Evolutionary conservation across 2,113 vertebrate genomes (phyloP), one percentile per base, ranked within the genome.

Genomic region (Rhinoptilus africanus): DNA sequence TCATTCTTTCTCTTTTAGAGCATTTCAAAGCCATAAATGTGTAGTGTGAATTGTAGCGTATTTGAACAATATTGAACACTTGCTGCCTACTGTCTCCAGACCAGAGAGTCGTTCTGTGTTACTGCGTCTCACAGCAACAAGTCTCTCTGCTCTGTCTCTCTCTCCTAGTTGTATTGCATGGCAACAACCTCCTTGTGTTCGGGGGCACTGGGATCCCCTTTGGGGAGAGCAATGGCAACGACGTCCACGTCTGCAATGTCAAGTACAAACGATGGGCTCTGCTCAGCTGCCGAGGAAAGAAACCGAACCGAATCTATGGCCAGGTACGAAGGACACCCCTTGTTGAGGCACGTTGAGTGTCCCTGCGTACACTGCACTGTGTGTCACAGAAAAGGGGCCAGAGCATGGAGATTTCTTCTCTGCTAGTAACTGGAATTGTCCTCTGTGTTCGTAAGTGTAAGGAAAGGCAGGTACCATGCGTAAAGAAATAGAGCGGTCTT

Each of bases 131-230:
- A 2, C 79, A 60, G 27, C 47, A 32, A 48, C 32, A 17, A 5
- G 1, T 32, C 3, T 45, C 71, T 37, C 72, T 80, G 22, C 57
- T 84, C n/a, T 89, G 8, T 81, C 35, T 91, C 39, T 94, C 22
- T 56, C 54, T 74, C 93, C 50, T 94, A 99, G 99, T 99, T 75
- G 99, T 99, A 91, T 77, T 99, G 87, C 99, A 99, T 6, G 99
- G 99, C 54, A 99, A 99, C 98, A 99, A 99, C 97, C 98, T 99
- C 53, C 96, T 99, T 27, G 99, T 99, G 48, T 99, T 99, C 27
- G 99, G 99, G 5, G 99, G 99, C 43, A 99, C 99, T 0, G 99
- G 99, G 84, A 99, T 99, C 95, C 99, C 99, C 0, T 99, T 99
- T 11, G 99, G 99, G 3, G 99, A 99, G 97, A 99, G 99, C 97